Base-by-base conservation (phyloP, 1,140 invertebrate species). In the Drosophila obscura region DNA sequence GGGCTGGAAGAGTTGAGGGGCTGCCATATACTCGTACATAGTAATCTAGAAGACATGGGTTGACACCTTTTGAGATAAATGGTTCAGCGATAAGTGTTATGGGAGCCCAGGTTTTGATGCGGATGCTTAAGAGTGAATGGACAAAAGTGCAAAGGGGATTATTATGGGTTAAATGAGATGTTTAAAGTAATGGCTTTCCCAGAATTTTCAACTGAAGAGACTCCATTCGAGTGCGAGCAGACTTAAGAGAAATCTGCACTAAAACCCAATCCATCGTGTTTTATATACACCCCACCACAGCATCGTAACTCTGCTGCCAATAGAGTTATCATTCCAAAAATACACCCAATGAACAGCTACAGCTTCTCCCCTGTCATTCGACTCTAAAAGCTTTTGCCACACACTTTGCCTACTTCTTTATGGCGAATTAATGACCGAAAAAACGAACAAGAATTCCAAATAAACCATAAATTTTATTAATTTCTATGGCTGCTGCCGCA, bases 391-490 rank as follows among this genome's bases (percentile, higher is more conserved):
- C 66, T 69, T 82, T 79, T 83, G 73, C 79, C 73, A 71, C 81
- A 83, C 73, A 83, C 63, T 69, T 69, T 62, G 64, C 72, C 61
- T 58, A 50, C 49, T 75, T 68, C 56, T 85, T 85, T 85, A 85
- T 85, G 82, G 82, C 82, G 68, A 87, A 87, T 87, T 85, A 85
- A 87, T 85, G 80, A 72, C 59, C 55, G 53, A 80, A 24, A 58
- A 66, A 67, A 66, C 26, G 15, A 65, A 55, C 81, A 75, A 68
- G 62, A 77, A 82, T 85, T 85, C 62, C 78, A 78, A 87, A 87
- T 87, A 75, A 87, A 78, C 78, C 81, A 85, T 87, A 85, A 87
- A 85, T 85, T 77, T 85, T 81, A 85, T 87, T 87, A 85, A 87
- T 85, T 78, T 87, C 76, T 56, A 78, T 55, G 51, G 73, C 69